Evolutionary conservation across 2,113 vertebrate genomes (phyloP), one percentile per base, ranked within the genome.

Genomic region (Paratilapia polleni): DNA sequence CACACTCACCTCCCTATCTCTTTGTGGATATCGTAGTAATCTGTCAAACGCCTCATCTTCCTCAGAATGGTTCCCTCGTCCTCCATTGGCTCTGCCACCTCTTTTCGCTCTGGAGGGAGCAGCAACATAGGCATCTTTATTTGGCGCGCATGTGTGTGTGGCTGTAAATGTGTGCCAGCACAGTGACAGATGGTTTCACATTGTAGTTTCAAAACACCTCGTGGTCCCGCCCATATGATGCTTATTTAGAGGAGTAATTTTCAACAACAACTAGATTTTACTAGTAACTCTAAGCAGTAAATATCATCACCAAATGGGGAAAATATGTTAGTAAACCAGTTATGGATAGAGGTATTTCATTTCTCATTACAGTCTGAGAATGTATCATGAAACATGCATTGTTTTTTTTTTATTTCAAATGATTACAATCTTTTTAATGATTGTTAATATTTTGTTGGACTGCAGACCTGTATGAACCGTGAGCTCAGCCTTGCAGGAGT

Each of bases 401-500:
- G 1, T 43, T 13, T 34, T 52, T 9, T 47, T 41, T 38, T 13
- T 19, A 24, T 34, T 31, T 31, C 6, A 63, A 1, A 63, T 49
- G 8, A 54, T 63, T 34, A 20, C 12, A 47, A 28, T 43, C 2
- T 60, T 31, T 61, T 20, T 31, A 36, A 15, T 11, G 8, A 34
- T 8, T 7, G 15, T 54, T 7, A 14, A 24, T 47, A 66, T 22
- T 34, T 22, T 5, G 2, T 7, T 22, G 58, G 14, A 54, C 7
- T 8, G 12, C 92, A 1, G 92, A 99, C 98, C 97, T 96, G 96
- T 88, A 56, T 54, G 94, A 41, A 99, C 96, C 0, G 97, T 96
- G 91, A 99, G 90, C 81, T 99, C 98, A 0, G 98, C 98, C 88
- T 99, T 99, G 96, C 98, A 99, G 91, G 97, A 98, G 75, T 97